Conservation (phyloP, 2,888 invertebrate genomes). For the Caenorhabditis imperialis region DNA sequence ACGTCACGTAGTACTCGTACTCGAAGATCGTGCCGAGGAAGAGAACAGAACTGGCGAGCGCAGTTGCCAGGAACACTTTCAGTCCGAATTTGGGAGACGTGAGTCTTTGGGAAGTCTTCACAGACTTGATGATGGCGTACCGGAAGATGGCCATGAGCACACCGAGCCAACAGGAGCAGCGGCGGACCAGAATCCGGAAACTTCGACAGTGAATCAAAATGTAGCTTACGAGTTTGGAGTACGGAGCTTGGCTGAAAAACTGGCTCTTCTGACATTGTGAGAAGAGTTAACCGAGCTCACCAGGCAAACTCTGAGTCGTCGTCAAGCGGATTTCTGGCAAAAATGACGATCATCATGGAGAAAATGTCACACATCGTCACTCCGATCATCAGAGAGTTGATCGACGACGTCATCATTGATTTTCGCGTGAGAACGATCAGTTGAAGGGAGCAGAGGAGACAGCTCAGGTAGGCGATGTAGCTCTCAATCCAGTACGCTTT, state of each 20-base stretch:
- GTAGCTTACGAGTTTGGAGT: not conserved
- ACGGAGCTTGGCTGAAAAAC: slow-evolving; percentile 2
- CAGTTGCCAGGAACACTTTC: not conserved
- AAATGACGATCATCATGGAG: slow-evolving; percentile 5
- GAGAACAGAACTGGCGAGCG: slow-evolving; percentile 1
- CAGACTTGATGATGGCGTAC: not conserved
- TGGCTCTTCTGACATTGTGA: not conserved
- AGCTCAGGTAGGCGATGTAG: slow-evolving; percentile 6
- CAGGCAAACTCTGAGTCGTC: not conserved
- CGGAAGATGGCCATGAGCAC: slow-evolving; percentile 18
- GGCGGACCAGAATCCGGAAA: slow-evolving; percentile 18
- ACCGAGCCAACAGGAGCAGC: slow-evolving; percentile 24
- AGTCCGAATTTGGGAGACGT: not conserved
- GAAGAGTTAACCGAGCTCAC: not conserved
- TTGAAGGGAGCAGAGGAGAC: slow-evolving; percentile 5
- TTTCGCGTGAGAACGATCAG: slow-evolving; percentile 15
- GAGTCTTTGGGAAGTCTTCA: not conserved
- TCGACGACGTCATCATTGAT: slow-evolving; percentile 27
- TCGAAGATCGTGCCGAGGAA: not conserved
- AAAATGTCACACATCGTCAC: slow-evolving; percentile 16
- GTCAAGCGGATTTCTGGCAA: not conserved
- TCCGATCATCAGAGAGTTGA: slow-evolving; percentile 24
- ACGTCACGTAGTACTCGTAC: no score
- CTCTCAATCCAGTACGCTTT: no score
- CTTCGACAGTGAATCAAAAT: slow-evolving; percentile 2